phyloP scores from a whole-genome alignment of 30 jellyfish, hydroid and myxozoan genomes.

The Cassiopea andromeda region DNA sequence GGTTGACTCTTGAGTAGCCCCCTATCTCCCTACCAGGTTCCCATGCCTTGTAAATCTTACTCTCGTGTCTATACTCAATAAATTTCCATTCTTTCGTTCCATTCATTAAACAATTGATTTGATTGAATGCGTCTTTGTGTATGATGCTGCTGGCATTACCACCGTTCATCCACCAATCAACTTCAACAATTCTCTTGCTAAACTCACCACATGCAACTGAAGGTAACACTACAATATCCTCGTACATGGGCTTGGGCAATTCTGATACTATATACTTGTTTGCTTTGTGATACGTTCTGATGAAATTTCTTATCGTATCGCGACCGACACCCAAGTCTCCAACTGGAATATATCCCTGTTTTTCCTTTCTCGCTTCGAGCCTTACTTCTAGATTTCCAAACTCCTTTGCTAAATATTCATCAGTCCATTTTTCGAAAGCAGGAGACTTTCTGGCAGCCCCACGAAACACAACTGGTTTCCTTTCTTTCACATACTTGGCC shows the following conservation, averaged over 20 bases:
- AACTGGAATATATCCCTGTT: slow-evolving; percentile 67
- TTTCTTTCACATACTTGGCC: slow-evolving; percentile 49
- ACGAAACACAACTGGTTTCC: slow-evolving; percentile 82
- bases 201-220: slow-evolving; percentile 74
- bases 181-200: slow-evolving; percentile 62
- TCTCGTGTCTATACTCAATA: slow-evolving; percentile 68
- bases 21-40: slow-evolving; percentile 79
- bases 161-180: slow-evolving; percentile 84
- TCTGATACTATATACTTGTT: slow-evolving; percentile 79
- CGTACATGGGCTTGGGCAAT: slow-evolving; percentile 73
- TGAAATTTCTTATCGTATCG: slow-evolving; percentile 63
- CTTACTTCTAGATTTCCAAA: slow-evolving; percentile 75
- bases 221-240: slow-evolving; percentile 75
- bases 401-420: slow-evolving; percentile 60
- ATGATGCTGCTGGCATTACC: slow-evolving; percentile 79
- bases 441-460: slow-evolving; percentile 82
- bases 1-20: slow-evolving; percentile 78
- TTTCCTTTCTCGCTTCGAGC: slow-evolving; percentile 81
- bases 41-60: slow-evolving; percentile 75
- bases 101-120: slow-evolving; percentile 79
- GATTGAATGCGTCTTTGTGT: slow-evolving; percentile 83
- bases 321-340: slow-evolving; percentile 86
- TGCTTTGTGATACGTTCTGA: slow-evolving; percentile 55
- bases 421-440: slow-evolving; percentile 77
- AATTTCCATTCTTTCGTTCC: slow-evolving; percentile 89